Conservation (phyloP, 1,140 invertebrate genomes). For the Caenorhabditis brenneri region DNA sequence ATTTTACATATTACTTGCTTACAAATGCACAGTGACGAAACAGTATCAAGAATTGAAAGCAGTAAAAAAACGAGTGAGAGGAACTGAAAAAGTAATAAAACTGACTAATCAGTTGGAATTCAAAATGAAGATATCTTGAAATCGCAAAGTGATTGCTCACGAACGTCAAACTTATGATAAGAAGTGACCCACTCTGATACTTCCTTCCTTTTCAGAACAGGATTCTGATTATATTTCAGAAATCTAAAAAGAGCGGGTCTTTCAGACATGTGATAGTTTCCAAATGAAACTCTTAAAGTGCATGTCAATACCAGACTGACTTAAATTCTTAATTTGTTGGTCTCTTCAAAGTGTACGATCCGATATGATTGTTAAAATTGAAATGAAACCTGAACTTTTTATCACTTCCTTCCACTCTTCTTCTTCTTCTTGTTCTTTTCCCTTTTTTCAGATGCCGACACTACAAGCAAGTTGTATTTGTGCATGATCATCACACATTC, state of each 20-base stretch:
- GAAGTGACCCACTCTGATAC: not conserved
- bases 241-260: too few relatives aligned
- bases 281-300: not conserved
- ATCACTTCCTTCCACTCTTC: too few relatives aligned
- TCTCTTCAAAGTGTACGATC: not conserved
- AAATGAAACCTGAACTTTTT: too few relatives aligned
- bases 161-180: too few relatives aligned
- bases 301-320: not conserved
- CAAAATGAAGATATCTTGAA: too few relatives aligned
- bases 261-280: not conserved
- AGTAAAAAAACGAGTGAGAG: not conserved
- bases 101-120: not conserved
- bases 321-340: not conserved
- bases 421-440: not conserved
- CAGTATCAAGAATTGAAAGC: not conserved
- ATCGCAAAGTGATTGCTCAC: too few relatives aligned
- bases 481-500: constrained; percentile 31
- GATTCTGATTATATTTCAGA: too few relatives aligned
- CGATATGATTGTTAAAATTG: not conserved
- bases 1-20: not conserved
- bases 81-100: not conserved
- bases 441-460: constrained; percentile 9
- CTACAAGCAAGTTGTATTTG: not conserved
- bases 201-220: too few relatives aligned
- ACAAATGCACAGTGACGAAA: not conserved